phyloP scores from a whole-genome alignment of 2,113 vertebrate species.

The Pterocles gutturalis region DNA sequence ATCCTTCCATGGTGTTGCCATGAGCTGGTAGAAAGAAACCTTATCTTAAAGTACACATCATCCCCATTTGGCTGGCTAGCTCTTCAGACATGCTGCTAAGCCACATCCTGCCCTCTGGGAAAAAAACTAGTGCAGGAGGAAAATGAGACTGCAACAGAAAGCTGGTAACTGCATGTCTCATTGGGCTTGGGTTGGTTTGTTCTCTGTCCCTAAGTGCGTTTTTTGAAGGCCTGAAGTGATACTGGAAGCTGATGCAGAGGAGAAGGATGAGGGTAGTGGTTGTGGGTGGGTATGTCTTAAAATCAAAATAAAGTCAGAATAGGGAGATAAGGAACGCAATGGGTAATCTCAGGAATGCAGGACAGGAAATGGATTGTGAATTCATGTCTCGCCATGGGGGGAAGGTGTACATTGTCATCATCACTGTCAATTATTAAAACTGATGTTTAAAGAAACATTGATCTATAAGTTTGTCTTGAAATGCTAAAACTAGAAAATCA shows the following conservation, averaged over 20 bases:
- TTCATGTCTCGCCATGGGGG: background rate
- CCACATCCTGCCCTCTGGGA: background rate
- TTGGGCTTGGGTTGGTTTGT: background rate
- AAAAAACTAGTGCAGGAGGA: background rate
- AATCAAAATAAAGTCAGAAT: background rate
- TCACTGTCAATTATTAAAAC: background rate
- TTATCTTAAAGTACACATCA: background rate
- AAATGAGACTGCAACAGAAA: background rate
- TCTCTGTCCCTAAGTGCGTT: background rate
- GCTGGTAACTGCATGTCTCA: background rate
- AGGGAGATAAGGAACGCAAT: background rate
- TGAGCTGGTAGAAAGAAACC: background rate
- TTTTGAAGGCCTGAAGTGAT: background rate
- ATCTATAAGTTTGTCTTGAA: background rate
- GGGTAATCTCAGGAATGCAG: background rate
- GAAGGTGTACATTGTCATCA: background rate
- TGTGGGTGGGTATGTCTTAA: background rate
- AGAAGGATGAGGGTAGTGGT: background rate
- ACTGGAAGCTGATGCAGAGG: background rate
- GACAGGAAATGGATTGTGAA: constrained; percentile 2
- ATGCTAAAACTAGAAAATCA: background rate
- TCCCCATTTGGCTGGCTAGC: background rate
- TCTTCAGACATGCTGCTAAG: background rate
- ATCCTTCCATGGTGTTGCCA: background rate
- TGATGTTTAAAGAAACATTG: background rate